phyloP scores from a whole-genome alignment of 2,888 invertebrate genomes.

The Nematopogon swammerdamellus region DNA sequence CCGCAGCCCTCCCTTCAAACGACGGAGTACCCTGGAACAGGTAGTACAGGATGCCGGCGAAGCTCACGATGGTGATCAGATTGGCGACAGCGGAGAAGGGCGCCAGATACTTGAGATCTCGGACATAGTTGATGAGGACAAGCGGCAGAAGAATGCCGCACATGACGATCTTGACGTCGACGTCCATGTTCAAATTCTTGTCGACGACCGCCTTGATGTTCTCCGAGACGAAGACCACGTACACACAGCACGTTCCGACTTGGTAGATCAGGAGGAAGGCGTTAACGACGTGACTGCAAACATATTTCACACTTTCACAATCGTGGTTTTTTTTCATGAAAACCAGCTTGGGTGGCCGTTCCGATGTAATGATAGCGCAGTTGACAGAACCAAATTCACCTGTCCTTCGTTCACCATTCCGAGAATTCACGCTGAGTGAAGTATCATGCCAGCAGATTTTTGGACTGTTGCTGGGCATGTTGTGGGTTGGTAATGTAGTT shows the following conservation, averaged over 20 bases:
- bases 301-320: too few species aligned
- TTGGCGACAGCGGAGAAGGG: slow-evolving; percentile 91
- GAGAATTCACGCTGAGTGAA: too few species aligned
- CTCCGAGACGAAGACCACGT: slow-evolving; percentile 88
- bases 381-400: too few species aligned
- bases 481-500: too few species aligned
- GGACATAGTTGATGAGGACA: slow-evolving; percentile 76
- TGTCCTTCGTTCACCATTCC: too few species aligned
- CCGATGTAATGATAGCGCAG: too few species aligned
- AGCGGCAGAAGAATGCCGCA: slow-evolving; percentile 69
- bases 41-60: slow-evolving; percentile 83
- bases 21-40: slow-evolving; percentile 71
- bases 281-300: slow-evolving; percentile 67
- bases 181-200: slow-evolving; percentile 42
- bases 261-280: slow-evolving; percentile 82
- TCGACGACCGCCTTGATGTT: slow-evolving; percentile 72
- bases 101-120: slow-evolving; percentile 82
- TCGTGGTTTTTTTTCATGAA: too few species aligned
- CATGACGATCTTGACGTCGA: slow-evolving; percentile 66
- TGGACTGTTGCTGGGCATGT: too few species aligned
- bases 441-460: too few species aligned
- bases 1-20: slow-evolving; percentile 58
- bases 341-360: too few species aligned
- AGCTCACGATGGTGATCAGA: slow-evolving; percentile 75
- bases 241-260: slow-evolving; percentile 94